Conservation (phyloP, 2,113 vertebrate species). For the Lasiurus borealis region DNA sequence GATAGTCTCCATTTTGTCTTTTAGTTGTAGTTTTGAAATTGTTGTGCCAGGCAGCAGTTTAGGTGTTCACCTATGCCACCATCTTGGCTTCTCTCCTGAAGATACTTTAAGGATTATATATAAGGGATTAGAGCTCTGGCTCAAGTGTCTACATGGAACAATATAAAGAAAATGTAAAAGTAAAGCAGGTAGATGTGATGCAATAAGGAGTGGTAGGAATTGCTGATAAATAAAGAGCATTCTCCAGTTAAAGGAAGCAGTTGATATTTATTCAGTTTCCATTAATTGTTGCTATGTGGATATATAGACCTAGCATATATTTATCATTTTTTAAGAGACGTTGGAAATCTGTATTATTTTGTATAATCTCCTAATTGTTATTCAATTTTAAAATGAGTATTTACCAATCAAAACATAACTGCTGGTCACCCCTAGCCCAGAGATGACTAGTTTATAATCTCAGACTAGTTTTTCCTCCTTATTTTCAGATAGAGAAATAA, state of each 20-base stretch:
- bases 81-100: too few relatives aligned
- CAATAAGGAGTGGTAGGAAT: background rate
- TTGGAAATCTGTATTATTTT: background rate
- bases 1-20: too few relatives aligned
- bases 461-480: background rate
- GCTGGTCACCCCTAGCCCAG: background rate
- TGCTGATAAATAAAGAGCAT: background rate
- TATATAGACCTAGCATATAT: background rate
- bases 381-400: background rate
- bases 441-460: background rate
- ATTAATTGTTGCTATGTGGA: background rate
- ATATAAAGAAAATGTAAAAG: slow-evolving; percentile 9
- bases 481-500: background rate
- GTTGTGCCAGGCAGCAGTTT: too few relatives aligned
- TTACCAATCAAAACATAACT: background rate
- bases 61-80: too few relatives aligned
- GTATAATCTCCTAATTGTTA: background rate
- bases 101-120: background rate
- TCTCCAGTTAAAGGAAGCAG: background rate
- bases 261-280: background rate
- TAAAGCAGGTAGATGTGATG: background rate
- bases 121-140: background rate
- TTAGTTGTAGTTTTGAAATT: too few relatives aligned
- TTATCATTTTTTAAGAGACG: background rate
- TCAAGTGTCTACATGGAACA: background rate